Evolutionary conservation across 1,140 invertebrate species (phyloP).

Genomic region (Lepidurus couesii): DNA sequence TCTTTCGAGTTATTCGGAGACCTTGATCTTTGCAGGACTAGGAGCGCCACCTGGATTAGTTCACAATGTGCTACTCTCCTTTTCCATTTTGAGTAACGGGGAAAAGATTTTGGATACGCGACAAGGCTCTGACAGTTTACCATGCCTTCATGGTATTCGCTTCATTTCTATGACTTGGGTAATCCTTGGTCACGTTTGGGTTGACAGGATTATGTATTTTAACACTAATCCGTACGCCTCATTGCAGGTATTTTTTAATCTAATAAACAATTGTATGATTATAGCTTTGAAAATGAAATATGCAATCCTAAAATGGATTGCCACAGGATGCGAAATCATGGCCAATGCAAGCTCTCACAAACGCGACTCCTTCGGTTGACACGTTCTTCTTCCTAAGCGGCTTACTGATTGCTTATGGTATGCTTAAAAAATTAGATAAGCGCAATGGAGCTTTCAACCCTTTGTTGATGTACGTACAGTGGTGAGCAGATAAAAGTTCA

Average conservation of each 20-base stretch:
- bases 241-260: not conserved
- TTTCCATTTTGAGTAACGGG: constrained; percentile 45
- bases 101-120: constrained; percentile 42
- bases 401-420: constrained; percentile 52
- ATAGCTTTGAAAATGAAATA: not conserved
- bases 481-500: too few relatives aligned
- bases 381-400: constrained; percentile 60
- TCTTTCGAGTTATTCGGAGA: not conserved
- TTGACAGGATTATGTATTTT: not conserved
- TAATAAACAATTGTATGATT: not conserved
- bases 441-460: constrained; percentile 44
- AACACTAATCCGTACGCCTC: constrained; percentile 14
- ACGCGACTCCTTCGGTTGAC: constrained; percentile 58
- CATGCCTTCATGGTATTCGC: constrained; percentile 71
- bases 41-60: not conserved
- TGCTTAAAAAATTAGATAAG: constrained; percentile 48
- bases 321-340: constrained; percentile 25
- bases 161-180: constrained; percentile 89
- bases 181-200: constrained; percentile 76
- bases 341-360: constrained; percentile 43
- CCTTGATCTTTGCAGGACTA: constrained; percentile 4
- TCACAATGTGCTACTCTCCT: constrained; percentile 34
- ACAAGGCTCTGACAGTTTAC: constrained; percentile 63
- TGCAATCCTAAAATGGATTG: constrained; percentile 7
- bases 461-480: constrained; percentile 46